Conservation (phyloP, 2,113 vertebrate species). For the Mirza zaza region DNA sequence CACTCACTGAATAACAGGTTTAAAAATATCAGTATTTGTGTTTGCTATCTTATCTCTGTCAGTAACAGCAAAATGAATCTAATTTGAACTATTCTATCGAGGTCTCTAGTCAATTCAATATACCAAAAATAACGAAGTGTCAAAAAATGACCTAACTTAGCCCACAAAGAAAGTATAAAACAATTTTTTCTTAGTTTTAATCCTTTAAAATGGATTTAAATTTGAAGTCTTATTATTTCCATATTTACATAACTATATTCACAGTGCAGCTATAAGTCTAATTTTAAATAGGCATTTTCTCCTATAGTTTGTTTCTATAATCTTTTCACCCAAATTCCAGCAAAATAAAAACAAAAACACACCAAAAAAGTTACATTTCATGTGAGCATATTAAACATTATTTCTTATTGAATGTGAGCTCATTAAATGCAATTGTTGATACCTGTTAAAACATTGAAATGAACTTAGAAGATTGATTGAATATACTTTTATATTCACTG, state of each 20-base stretch:
- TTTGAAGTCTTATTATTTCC: slow-evolving; percentile 10
- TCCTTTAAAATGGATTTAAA: slow-evolving; percentile 39
- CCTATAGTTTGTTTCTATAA: background rate
- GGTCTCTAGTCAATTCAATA: background rate
- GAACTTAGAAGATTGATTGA: background rate
- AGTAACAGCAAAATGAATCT: slow-evolving; percentile 1
- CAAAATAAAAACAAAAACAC: background rate
- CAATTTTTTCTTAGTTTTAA: background rate
- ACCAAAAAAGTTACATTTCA: background rate
- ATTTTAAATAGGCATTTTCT: background rate
- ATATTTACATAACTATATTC: slow-evolving; percentile 3
- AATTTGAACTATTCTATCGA: slow-evolving; percentile 44
- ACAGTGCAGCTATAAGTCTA: background rate
- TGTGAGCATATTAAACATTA: background rate
- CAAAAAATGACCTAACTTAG: slow-evolving; percentile 12
- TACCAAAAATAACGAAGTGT: slow-evolving; percentile 55
- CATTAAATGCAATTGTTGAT: background rate
- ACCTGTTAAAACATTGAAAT: background rate
- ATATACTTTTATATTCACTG: background rate
- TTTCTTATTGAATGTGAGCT: background rate
- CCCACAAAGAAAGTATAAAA: slow-evolving; percentile 38
- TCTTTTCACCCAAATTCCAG: background rate
- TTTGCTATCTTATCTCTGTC: slow-evolving; percentile 38
- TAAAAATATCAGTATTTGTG: background rate
- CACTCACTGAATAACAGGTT: slow-evolving; percentile 34